A percentile compares a stretch with the other conserved stretches of the same genome.
phyloP scores from a whole-genome alignment of 2,113 vertebrate genomes.

The Globicephala melas region DNA sequence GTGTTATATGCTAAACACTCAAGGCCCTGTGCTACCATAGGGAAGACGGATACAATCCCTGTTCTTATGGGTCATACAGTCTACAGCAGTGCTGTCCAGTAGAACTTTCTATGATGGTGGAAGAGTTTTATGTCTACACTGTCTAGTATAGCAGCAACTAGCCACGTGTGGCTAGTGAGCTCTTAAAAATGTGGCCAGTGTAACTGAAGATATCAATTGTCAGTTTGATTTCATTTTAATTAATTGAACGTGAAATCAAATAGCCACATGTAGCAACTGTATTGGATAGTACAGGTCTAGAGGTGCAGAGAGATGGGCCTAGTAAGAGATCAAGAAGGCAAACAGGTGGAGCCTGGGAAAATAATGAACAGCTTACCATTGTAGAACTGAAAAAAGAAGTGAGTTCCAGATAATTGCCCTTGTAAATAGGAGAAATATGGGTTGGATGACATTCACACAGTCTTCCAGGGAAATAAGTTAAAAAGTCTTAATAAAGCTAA shows the following conservation, averaged over 20 bases:
- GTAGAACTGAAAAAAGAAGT: not conserved
- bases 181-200: not conserved
- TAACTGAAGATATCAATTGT: not conserved
- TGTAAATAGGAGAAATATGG: not conserved
- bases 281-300: not conserved
- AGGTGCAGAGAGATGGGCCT: not conserved
- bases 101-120: not conserved
- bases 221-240: not conserved
- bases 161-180: not conserved
- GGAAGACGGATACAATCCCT: not conserved
- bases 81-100: not conserved
- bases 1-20: not conserved
- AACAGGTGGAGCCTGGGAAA: not conserved
- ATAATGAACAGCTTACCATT: not conserved
- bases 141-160: not conserved
- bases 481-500: slow-evolving; percentile 37
- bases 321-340: not conserved
- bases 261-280: not conserved
- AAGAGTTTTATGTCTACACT: not conserved
- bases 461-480: slow-evolving; percentile 28
- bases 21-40: not conserved
- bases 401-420: not conserved
- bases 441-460: not conserved
- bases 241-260: not conserved
- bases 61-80: not conserved